These are phyloP conservation scores for Dendrolimus pini DNA, from an alignment of 2,888 invertebrate genomes.

Conservation along the genomic window DNA sequence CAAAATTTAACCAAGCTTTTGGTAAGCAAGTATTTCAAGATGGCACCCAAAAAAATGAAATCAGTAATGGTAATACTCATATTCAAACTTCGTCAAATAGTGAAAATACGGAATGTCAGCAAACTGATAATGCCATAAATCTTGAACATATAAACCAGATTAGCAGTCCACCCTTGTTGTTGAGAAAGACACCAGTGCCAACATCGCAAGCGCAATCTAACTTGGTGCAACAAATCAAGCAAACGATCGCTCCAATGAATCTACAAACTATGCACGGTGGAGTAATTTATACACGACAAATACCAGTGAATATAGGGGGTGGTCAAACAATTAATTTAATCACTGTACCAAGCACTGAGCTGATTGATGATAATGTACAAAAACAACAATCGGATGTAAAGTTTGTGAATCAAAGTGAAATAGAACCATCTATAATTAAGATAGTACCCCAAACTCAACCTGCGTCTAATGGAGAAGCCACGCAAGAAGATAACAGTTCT, in stretches of 20 bases:
- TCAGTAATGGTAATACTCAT: slow-evolving; percentile 36
- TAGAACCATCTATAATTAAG: slow-evolving; percentile 65
- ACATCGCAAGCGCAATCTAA: slow-evolving; percentile 48
- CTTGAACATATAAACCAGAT: slow-evolving; percentile 55
- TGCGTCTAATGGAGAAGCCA: slow-evolving; percentile 21
- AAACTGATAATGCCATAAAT: slow-evolving; percentile 46
- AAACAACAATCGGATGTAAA: slow-evolving; percentile 49
- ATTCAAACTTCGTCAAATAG: slow-evolving; percentile 24
- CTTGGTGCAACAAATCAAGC: slow-evolving; percentile 67
- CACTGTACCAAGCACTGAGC: slow-evolving; percentile 67
- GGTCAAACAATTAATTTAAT: slow-evolving; percentile 78
- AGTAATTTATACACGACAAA: slow-evolving; percentile 84
- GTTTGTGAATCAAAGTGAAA: slow-evolving; percentile 40
- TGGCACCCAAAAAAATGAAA: slow-evolving; percentile 45
- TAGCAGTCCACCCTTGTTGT: slow-evolving; percentile 52
- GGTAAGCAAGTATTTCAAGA: slow-evolving; percentile 82
- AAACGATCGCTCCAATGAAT: slow-evolving; percentile 72
- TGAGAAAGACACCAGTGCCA: slow-evolving; percentile 46
- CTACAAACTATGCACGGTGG: slow-evolving; percentile 80
- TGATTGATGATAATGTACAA: slow-evolving; percentile 53
- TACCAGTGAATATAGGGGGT: slow-evolving; percentile 78
- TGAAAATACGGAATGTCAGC: slow-evolving; percentile 42
- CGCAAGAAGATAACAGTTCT: slow-evolving; percentile 42
- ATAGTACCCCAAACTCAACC: slow-evolving; percentile 57
- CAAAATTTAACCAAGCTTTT: slow-evolving; percentile 88